phyloP scores from a whole-genome alignment of 2,797 vertebrate genomes.

The Peromyscus aztecus region DNA sequence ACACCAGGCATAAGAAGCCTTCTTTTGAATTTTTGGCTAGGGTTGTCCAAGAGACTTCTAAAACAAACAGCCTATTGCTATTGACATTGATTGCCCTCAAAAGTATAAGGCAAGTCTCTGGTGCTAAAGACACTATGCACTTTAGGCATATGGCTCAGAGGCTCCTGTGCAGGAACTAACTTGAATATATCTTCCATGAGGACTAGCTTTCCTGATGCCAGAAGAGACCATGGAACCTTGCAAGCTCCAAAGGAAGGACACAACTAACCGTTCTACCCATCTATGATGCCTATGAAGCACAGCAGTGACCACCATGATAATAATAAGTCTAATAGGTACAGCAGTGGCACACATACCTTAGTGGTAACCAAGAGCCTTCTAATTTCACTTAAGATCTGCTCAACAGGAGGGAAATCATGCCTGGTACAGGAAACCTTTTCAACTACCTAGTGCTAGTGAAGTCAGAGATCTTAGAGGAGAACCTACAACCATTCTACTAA shows the following conservation, averaged over 20 bases:
- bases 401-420: neutral
- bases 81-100: neutral
- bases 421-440: neutral
- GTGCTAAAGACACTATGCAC: neutral
- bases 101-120: neutral
- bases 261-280: neutral
- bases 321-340: neutral
- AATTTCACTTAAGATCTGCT: neutral
- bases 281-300: neutral
- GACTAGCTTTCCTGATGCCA: neutral
- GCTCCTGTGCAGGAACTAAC: neutral
- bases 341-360: neutral
- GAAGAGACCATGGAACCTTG: neutral
- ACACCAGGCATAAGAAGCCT: neutral
- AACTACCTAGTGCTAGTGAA: neutral
- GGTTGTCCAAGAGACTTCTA: neutral
- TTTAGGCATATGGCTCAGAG: neutral
- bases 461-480: neutral
- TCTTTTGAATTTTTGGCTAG: neutral
- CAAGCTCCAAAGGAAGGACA: neutral
- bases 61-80: neutral
- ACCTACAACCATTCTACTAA: neutral
- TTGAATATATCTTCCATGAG: neutral
- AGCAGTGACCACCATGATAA: neutral
- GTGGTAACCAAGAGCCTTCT: neutral